phyloP scores from a whole-genome alignment of 2,797 vertebrate genomes.

The Tiaroga cobitis region DNA sequence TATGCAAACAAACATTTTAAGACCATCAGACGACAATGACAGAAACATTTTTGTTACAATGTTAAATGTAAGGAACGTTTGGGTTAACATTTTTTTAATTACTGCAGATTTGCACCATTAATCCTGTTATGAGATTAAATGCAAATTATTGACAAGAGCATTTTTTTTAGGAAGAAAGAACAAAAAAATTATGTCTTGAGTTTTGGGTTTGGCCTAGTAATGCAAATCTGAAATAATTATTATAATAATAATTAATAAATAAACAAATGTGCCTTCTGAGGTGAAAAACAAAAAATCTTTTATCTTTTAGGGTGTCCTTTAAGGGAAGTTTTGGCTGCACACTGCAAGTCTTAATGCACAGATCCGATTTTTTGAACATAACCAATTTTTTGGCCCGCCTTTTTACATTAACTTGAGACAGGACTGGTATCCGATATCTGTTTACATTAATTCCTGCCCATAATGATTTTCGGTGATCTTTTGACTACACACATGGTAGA shows the following conservation, averaged over 20 bases:
- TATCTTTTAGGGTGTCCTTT: neutral
- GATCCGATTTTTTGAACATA: too few species aligned
- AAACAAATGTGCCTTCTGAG: neutral
- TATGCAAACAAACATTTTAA: neutral
- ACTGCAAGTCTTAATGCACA: too few species aligned
- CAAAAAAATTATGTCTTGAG: too few species aligned
- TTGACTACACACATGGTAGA: too few species aligned
- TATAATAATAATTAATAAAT: neutral
- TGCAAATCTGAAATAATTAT: neutral
- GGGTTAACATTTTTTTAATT: accelerated
- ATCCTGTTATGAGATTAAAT: neutral
- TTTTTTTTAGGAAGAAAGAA: too few species aligned
- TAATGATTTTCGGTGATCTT: too few species aligned
- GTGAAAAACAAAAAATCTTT: neutral
- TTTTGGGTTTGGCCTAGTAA: neutral
- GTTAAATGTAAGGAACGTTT: neutral
- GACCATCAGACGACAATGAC: neutral
- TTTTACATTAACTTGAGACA: too few species aligned
- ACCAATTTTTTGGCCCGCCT: too few species aligned
- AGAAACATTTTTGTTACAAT: neutral
- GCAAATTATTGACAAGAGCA: neutral
- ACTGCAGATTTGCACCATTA: neutral
- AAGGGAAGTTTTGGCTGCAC: too few species aligned
- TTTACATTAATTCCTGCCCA: too few species aligned
- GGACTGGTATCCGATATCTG: too few species aligned